Evolutionary conservation across 64 coral and sea anemone species (phyloP).

Genomic region (Montipora capricornis): DNA sequence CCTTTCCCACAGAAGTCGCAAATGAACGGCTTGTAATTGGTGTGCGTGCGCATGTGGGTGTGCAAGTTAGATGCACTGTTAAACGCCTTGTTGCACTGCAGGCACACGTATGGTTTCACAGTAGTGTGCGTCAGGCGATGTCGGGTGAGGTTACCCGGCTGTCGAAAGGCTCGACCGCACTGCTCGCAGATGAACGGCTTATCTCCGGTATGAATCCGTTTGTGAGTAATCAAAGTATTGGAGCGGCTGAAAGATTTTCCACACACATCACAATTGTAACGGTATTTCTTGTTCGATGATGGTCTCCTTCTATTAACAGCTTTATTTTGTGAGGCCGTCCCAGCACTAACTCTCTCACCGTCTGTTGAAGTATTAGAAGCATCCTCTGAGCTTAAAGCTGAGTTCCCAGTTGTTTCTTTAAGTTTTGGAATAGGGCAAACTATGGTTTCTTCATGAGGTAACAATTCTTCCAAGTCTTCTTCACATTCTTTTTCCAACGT

Average conservation of each 20-base stretch:
- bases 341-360: neutral
- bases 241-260: slow-evolving; percentile 82
- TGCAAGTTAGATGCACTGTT: slow-evolving; percentile 81
- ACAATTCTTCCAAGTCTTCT: neutral
- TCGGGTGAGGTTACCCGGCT: slow-evolving; percentile 78
- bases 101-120: slow-evolving; percentile 78
- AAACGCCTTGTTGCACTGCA: slow-evolving; percentile 79
- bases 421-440: neutral
- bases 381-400: neutral
- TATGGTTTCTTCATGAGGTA: neutral
- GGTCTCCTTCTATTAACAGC: neutral
- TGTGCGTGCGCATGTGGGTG: slow-evolving; percentile 82
- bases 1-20: slow-evolving; percentile 76
- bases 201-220: slow-evolving; percentile 83
- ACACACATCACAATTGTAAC: slow-evolving; percentile 83
- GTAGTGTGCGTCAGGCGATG: slow-evolving; percentile 69
- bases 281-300: slow-evolving; percentile 37
- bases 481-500: neutral
- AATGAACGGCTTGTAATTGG: slow-evolving; percentile 79
- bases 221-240: slow-evolving; percentile 84
- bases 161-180: slow-evolving; percentile 76
- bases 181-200: slow-evolving; percentile 75
- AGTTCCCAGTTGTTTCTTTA: neutral
- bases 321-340: neutral
- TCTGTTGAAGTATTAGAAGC: neutral